A percentile compares a stretch with the other conserved stretches of the same genome.
Evolutionary conservation across 2,888 invertebrate species (phyloP).

Genomic region (Callinectes sapidus): DNA sequence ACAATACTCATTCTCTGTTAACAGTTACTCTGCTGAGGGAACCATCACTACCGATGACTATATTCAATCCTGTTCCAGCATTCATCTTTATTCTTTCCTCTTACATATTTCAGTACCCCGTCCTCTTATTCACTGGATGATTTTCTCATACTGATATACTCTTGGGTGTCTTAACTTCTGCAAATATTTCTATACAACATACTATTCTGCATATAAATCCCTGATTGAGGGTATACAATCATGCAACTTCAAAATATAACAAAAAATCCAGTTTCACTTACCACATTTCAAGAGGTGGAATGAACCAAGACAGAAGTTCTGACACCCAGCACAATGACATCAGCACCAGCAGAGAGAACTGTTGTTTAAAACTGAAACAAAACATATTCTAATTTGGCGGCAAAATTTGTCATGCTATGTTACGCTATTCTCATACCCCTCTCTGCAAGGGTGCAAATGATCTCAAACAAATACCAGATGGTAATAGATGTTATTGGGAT

Average conservation of each 20-base stretch:
- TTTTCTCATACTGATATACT: neutral
- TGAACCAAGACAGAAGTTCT: constrained; percentile 61
- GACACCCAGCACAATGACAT: constrained; percentile 51
- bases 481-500: no score
- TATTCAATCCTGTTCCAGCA: no score
- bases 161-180: neutral
- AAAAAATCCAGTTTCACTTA: constrained; percentile 22
- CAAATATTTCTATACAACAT: constrained; percentile 25
- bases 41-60: no score
- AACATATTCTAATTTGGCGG: neutral
- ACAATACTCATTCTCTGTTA: neutral
- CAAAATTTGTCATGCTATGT: no score
- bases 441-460: no score
- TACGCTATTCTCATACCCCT: no score
- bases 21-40: no score
- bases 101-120: no score
- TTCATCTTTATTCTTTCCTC: no score
- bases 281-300: constrained; percentile 51
- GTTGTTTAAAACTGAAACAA: constrained; percentile 54
- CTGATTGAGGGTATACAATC: neutral
- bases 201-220: neutral
- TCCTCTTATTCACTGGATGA: no score
- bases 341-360: constrained; percentile 55
- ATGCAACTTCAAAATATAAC: no score
- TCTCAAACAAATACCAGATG: no score